Evolutionary conservation across 1,140 invertebrate genomes (phyloP), one percentile per base, ranked within the genome.

Genomic region (Drosophila mojavensis): DNA sequence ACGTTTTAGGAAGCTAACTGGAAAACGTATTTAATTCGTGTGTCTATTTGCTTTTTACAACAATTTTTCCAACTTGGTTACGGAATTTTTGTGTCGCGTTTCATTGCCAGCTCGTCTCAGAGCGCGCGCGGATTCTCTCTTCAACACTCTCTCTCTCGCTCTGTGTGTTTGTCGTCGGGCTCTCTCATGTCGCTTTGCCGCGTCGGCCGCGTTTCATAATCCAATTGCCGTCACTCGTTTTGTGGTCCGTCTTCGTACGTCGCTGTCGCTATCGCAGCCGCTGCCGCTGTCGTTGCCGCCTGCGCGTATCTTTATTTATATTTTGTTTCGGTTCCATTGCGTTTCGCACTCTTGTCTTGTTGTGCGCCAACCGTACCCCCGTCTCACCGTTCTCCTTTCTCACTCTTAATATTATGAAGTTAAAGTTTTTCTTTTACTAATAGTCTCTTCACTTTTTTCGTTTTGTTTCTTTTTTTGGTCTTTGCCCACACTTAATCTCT

Each of bases 1-100:
- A 76, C 3, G 50, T 50, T 56, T 13, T 15, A 2, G 41, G 10
- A 80, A 53, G 59, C 53, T 48, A 72, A 39, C 30, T 59, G 9
- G 20, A 56, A 39, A 55, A 50, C 10, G 45, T 65, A 62, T 17
- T 43, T 48, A 47, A 55, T 62, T 61, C 39, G 24, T 61, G 55
- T 75, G 39, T 6, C 53, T 76, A 64, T 61, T 69, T 68, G 41
- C 39, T 50, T 59, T 39, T 60, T 33, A 47, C 53, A 65, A 58
- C 58, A 79, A 67, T 74, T 89, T 72, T 70, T 71, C 56, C 56
- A 67, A 59, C 68, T 68, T 70, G 72, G 80, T 89, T 88, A 79
- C 85, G 83, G 83, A 88, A 89, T 88, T 88, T 88, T 78, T 84
- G 77, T 88, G 67, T 73, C 68, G 62, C 74, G 83, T 88, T 88